phyloP scores from a whole-genome alignment of 2,113 vertebrate species.

The Microcebus tavaratra region DNA sequence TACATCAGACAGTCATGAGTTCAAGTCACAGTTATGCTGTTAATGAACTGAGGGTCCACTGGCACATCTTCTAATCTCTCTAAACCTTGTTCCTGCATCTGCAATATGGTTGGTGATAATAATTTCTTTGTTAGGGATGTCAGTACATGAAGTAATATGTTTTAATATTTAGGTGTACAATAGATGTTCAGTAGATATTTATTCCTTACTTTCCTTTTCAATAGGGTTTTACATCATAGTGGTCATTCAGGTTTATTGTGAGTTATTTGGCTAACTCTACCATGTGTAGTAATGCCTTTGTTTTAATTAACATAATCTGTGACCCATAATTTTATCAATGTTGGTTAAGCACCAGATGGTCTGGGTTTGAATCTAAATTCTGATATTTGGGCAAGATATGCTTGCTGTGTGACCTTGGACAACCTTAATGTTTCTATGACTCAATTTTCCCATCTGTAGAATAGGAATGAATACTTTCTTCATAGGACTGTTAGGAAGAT shows the following conservation, averaged over 20 bases:
- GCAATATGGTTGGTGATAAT: no score
- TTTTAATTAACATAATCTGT: neutral
- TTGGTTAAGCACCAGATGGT: neutral
- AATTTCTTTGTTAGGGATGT: neutral
- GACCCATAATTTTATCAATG: neutral
- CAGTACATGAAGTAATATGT: neutral
- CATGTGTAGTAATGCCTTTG: neutral
- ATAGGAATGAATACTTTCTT: neutral
- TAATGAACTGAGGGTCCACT: accelerated
- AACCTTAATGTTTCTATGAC: neutral
- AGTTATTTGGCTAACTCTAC: neutral
- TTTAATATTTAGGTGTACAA: neutral
- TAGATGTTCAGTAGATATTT: neutral
- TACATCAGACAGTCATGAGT: no score
- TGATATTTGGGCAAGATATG: neutral
- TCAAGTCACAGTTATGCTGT: neutral
- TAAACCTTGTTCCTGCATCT: neutral
- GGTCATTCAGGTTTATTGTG: neutral
- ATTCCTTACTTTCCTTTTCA: neutral
- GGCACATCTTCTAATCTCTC: accelerated
- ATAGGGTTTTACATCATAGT: neutral
- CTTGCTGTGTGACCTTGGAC: neutral
- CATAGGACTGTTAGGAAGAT: neutral
- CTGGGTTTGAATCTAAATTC: neutral
- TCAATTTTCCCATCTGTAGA: neutral